Conservation (phyloP, 2,797 vertebrate genomes). For the Hipposideros larvatus region DNA sequence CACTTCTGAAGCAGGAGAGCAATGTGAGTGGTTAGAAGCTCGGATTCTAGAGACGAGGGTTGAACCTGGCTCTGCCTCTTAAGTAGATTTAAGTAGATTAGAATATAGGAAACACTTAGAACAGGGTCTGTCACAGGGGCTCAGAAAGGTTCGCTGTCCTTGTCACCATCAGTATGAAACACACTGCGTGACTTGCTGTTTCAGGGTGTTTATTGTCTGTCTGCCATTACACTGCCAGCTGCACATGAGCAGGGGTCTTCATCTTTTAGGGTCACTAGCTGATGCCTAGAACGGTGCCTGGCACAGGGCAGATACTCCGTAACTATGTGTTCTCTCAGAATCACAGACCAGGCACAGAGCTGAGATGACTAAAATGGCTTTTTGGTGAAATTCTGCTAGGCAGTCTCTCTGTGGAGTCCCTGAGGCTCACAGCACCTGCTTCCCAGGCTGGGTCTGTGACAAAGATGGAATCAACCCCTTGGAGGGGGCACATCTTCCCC, state of each 20-base stretch:
- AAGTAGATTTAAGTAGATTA: accelerated
- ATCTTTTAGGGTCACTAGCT: accelerated
- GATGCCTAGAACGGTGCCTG: not conserved
- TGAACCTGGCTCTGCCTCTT: not conserved
- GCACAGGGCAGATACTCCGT: accelerated
- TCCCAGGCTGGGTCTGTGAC: not conserved
- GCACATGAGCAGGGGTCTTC: accelerated
- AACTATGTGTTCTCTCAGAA: not conserved
- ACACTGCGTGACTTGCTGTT: accelerated
- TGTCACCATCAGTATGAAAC: accelerated
- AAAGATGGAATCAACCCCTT: accelerated
- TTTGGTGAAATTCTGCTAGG: not conserved
- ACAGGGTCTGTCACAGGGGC: not conserved
- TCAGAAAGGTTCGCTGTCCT: not conserved
- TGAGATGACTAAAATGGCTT: not conserved
- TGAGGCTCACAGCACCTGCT: not conserved
- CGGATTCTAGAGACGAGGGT: not conserved
- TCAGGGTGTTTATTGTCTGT: accelerated
- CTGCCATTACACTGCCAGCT: accelerated
- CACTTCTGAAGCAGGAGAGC: not conserved
- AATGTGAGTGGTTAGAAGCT: not conserved
- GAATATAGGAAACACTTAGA: not conserved
- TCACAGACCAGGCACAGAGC: not conserved
- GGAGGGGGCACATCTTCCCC: not conserved
- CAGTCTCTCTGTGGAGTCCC: not conserved